Base-by-base conservation (phyloP, 2,797 vertebrate species). In the Lithobates pipiens region DNA sequence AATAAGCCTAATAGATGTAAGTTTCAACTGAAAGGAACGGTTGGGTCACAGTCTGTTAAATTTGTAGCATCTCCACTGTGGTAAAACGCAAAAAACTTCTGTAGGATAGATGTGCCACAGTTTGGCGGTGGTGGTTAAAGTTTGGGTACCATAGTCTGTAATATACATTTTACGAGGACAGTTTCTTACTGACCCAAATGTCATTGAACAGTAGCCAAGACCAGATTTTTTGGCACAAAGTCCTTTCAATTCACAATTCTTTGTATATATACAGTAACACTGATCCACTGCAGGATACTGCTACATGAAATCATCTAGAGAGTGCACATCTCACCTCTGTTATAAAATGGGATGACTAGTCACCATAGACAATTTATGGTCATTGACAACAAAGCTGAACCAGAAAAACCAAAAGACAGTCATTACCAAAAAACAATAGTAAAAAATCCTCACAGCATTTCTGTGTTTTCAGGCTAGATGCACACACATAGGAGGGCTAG, bases 391-490 rank as follows among this genome's bases (percentile, higher is more conserved):
- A 69, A 29, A 78, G 6, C 10, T 39, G 25, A 27, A 32, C 36
- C 63, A 44, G 10, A 69, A 36, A 10, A 69, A 29, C 10, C 3
- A 16, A 80, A 54, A 69, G 3, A 36, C 34, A 39, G 69, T 36
- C 69, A 23, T 36, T 71, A 71, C 11, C 9, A 36, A 39, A 1
- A 69, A 44, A 68, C 29, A 25, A 65, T 13, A 77, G 27, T 34
- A 36, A 39, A 27, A 10, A 67, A 69, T 23, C 18, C 42, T 80
- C 78, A 80, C 78, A 80, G 78, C 78, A 57, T 71, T 36, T 80
- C 29, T 54, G 42, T 13, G 44, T 71, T 54, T 54, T 69, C 44
- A n/a, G 67, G 65, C 67, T n/a, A 32, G 68, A 18, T 50, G 32
- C 65, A 4, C 78, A 50, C 27, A 79, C 77, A 54, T 54, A 68